A percentile compares a stretch with the other conserved stretches of the same genome.
These are phyloP conservation scores for Cartodere bifasciata DNA, from an alignment of 2,888 invertebrate species.

Conservation along the genomic window DNA sequence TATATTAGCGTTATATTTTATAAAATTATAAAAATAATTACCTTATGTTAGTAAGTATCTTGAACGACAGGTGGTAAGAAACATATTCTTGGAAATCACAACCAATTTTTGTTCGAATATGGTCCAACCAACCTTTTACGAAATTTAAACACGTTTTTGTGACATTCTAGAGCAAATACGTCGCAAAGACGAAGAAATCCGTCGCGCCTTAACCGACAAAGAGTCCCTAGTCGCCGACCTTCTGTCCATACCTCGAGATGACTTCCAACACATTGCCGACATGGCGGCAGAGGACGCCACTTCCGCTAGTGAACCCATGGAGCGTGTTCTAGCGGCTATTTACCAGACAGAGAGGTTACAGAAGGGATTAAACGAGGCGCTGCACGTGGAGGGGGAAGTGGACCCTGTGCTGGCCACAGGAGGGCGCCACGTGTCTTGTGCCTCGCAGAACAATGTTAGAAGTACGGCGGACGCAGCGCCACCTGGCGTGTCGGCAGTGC, in stretches of 20 bases:
- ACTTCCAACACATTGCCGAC: constrained; percentile 54
- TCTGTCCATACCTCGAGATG: constrained; percentile 58
- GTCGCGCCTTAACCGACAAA: constrained; percentile 57
- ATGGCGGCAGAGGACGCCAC: constrained; percentile 48
- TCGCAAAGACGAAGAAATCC: constrained; percentile 58
- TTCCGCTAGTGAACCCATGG: constrained; percentile 44
- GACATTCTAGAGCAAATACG: constrained; percentile 59
- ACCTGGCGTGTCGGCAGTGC: constrained; percentile 47
- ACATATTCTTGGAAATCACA: no score
- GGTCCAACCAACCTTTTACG: constrained; percentile 3
- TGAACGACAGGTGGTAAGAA: no score
- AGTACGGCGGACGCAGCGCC: constrained; percentile 33
- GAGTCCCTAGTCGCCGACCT: constrained; percentile 64
- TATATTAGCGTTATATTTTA: no score
- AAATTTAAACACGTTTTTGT: no score
- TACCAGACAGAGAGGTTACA: constrained; percentile 34
- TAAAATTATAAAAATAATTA: no score
- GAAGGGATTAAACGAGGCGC: constrained; percentile 35
- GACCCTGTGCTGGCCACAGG: constrained; percentile 41
- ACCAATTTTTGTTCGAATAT: no score
- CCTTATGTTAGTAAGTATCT: no score
- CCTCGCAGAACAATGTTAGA: constrained; percentile 35
- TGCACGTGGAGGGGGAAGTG: constrained; percentile 40
- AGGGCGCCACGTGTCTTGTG: constrained; percentile 30
- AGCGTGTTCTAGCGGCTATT: constrained; percentile 56